Conservation (phyloP, 2,113 vertebrate genomes). For the Zootoca vivipara region DNA sequence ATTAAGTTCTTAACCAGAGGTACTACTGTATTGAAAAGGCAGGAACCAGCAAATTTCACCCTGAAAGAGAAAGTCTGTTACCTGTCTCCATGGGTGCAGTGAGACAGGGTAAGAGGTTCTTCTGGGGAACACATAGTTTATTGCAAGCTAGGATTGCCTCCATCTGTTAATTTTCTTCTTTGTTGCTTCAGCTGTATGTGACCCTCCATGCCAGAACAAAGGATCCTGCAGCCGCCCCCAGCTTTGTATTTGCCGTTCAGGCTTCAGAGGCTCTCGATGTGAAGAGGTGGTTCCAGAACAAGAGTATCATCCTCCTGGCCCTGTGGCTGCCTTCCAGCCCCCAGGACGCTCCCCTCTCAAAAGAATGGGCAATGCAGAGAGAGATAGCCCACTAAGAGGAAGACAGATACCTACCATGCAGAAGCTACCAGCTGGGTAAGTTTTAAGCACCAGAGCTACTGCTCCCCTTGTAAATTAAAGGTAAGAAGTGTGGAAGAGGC, state of each 20-base stretch:
- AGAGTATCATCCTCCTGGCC: conserved; percentile 72
- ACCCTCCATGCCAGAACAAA: conserved; percentile 81
- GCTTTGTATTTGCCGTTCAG: conserved; percentile 79
- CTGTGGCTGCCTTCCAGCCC: conserved; percentile 50
- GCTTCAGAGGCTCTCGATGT: conserved; percentile 78
- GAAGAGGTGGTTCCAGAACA: conserved; percentile 78
- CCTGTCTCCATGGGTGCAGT: not conserved
- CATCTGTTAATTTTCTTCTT: conserved; percentile 43
- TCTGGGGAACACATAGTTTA: not conserved
- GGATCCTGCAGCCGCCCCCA: conserved; percentile 83
- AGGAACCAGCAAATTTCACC: not conserved
- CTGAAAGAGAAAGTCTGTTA: not conserved
- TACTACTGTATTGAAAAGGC: too few species aligned
- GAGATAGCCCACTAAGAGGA: conserved; percentile 28
- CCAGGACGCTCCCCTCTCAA: conserved; percentile 32
- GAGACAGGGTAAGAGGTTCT: not conserved
- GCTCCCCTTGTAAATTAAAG: not conserved
- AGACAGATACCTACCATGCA: not conserved
- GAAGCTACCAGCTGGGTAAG: conserved; percentile 57
- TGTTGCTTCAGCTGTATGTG: conserved; percentile 78
- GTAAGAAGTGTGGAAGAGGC: not conserved
- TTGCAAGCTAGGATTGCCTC: rapidly evolving
- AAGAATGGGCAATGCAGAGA: conserved; percentile 43
- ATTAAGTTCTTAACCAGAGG: too few species aligned
- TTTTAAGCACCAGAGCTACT: not conserved